A percentile compares a stretch with the other conserved stretches of the same genome.
Conservation (phyloP, 2,888 invertebrate species). For the Leucania comma region DNA sequence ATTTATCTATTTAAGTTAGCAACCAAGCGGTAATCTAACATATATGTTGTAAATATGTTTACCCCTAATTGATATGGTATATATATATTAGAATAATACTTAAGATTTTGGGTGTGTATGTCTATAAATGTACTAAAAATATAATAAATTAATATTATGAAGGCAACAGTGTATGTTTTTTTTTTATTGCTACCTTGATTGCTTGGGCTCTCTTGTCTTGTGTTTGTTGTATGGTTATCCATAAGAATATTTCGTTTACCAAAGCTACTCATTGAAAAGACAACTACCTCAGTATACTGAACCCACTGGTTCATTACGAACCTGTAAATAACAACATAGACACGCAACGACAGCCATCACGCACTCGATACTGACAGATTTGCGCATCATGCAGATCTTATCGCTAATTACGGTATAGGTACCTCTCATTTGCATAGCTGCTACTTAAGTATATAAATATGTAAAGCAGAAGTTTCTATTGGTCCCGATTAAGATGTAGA, state of each 20-base stretch:
- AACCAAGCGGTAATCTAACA: no score
- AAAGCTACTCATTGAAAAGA: neutral
- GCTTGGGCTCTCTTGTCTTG: no score
- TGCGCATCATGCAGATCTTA: constrained; percentile 46
- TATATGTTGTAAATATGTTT: no score
- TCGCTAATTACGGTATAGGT: constrained; percentile 48
- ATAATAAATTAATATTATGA: no score
- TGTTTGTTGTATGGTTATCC: no score
- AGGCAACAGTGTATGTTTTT: no score
- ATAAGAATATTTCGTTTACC: neutral
- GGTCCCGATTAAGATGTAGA: neutral
- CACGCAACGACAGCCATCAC: constrained; percentile 37
- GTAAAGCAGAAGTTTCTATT: constrained; percentile 11
- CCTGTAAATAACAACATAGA: constrained; percentile 25
- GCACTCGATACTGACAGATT: constrained; percentile 46
- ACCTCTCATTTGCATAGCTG: constrained; percentile 21
- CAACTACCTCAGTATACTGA: constrained; percentile 17
- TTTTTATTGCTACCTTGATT: no score
- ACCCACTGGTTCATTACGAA: constrained; percentile 27
- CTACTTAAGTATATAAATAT: neutral
- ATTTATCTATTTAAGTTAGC: no score
- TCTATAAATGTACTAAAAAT: no score
- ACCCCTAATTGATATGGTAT: no score
- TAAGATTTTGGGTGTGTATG: no score
- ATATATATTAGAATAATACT: no score